These are phyloP conservation scores for Melieria crassipennis DNA, from an alignment of 2,888 invertebrate species.

Conservation along the genomic window DNA sequence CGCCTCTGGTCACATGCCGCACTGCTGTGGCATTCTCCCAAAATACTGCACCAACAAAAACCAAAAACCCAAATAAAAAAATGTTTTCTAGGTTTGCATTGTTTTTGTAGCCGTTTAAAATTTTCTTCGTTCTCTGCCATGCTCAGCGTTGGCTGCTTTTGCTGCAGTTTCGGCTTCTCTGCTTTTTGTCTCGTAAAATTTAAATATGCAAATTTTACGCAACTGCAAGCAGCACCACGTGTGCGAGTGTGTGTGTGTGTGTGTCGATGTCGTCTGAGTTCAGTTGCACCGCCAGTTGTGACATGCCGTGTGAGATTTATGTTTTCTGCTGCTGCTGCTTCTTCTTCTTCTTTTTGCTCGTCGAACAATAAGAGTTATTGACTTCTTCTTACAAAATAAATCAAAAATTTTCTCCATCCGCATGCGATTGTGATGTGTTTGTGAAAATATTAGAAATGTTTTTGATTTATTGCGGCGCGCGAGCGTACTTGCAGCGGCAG, in stretches of 20 bases:
- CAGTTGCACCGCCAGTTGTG: conserved; percentile 5
- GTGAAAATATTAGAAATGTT: conserved; percentile 57
- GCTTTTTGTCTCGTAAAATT: conserved; percentile 2
- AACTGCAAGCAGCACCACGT: neutral
- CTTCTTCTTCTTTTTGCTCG: conserved; percentile 41
- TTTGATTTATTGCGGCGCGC: conserved; percentile 52
- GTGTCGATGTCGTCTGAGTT: conserved; percentile 2
- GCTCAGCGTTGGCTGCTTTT: neutral
- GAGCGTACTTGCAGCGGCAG: neutral
- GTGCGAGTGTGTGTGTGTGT: conserved; percentile 1
- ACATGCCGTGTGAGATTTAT: conserved; percentile 51
- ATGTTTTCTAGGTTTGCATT: neutral
- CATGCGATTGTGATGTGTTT: conserved; percentile 52
- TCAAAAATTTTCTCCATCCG: conserved; percentile 52
- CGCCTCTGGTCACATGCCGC: neutral
- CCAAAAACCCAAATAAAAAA: neutral
- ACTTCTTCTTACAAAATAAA: conserved; percentile 58
- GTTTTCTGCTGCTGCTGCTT: conserved; percentile 33
- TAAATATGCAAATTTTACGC: conserved; percentile 28
- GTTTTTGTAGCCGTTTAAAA: neutral
- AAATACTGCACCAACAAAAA: neutral
- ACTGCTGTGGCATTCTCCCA: neutral
- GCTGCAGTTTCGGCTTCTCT: neutral
- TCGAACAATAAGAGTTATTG: conserved; percentile 54
- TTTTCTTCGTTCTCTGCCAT: neutral